Evolutionary conservation across 2,113 vertebrate species (phyloP).

Genomic region (Corvus hawaiiensis): DNA sequence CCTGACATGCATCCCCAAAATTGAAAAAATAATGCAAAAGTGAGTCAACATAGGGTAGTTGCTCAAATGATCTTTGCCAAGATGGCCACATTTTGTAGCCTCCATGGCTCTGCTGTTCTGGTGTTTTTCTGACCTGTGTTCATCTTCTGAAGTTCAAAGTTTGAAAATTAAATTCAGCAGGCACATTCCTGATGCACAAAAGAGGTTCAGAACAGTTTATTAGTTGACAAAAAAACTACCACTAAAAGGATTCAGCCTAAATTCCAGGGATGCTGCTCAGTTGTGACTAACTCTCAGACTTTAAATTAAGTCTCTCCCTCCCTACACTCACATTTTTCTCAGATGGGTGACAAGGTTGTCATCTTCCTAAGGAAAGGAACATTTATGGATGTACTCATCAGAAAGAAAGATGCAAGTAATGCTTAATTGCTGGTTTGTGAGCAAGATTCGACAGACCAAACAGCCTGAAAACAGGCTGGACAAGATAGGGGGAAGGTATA

Average conservation of each 20-base stretch:
- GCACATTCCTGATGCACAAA: background rate
- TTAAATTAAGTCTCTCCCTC: background rate
- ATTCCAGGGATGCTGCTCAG: background rate
- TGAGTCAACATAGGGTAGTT: background rate
- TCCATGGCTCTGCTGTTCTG: background rate
- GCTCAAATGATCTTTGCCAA: background rate
- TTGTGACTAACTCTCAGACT: background rate
- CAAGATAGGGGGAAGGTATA: background rate
- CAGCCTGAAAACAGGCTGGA: background rate
- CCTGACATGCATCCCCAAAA: background rate
- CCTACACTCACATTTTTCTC: background rate
- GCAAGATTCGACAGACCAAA: background rate
- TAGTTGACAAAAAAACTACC: background rate
- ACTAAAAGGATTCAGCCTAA: background rate
- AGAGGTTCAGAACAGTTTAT: background rate
- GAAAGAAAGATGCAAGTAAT: background rate
- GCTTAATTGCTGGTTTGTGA: background rate
- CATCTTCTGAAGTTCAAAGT: background rate
- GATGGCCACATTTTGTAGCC: background rate
- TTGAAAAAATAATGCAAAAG: background rate
- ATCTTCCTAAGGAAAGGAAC: background rate
- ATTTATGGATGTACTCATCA: background rate
- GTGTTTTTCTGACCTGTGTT: background rate
- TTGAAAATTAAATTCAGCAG: background rate
- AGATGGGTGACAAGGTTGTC: background rate